Percentiles rank a stretch among this genome's conserved stretches.
Evolutionary conservation across 2,888 invertebrate genomes (phyloP).

Genomic region (Torymus auratus): DNA sequence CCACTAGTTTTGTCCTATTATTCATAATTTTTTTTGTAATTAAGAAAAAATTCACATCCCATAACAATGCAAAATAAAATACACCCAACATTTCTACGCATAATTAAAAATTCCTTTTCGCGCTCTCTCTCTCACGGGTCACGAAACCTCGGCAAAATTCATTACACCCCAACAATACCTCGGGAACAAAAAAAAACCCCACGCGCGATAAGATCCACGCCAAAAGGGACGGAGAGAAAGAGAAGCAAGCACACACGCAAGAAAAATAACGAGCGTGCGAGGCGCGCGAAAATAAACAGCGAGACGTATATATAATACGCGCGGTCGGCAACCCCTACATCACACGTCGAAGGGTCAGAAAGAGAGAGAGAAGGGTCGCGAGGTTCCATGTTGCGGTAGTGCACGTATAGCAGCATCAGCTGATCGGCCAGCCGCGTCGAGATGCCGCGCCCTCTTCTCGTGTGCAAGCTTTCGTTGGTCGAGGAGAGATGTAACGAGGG

Average conservation of each 20-base stretch:
- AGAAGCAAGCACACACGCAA: background rate
- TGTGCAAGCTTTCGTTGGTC: too few relatives aligned
- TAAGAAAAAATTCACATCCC: too few relatives aligned
- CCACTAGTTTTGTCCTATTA: too few relatives aligned
- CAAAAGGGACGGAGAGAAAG: background rate
- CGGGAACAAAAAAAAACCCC: background rate
- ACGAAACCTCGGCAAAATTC: too few relatives aligned
- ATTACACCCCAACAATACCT: background rate
- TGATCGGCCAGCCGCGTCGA: slow-evolving; percentile 30
- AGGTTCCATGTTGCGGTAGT: slow-evolving; percentile 31
- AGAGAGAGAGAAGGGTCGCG: background rate
- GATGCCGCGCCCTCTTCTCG: background rate
- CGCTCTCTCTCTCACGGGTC: too few relatives aligned
- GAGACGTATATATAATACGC: background rate
- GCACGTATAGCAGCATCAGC: slow-evolving; percentile 16
- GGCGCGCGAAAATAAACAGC: background rate
- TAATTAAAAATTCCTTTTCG: too few relatives aligned
- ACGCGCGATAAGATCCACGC: background rate
- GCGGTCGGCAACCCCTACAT: slow-evolving; percentile 26
- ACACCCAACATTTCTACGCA: too few relatives aligned
- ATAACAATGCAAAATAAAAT: too few relatives aligned
- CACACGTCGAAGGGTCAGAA: slow-evolving; percentile 3
- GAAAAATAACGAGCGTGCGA: slow-evolving; percentile 8
- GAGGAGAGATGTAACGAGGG: too few relatives aligned
- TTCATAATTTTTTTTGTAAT: too few relatives aligned